Percentiles rank a stretch among this genome's conserved stretches.
Conservation (phyloP, 2,113 vertebrate genomes). For the Motacilla tschutschensis region DNA sequence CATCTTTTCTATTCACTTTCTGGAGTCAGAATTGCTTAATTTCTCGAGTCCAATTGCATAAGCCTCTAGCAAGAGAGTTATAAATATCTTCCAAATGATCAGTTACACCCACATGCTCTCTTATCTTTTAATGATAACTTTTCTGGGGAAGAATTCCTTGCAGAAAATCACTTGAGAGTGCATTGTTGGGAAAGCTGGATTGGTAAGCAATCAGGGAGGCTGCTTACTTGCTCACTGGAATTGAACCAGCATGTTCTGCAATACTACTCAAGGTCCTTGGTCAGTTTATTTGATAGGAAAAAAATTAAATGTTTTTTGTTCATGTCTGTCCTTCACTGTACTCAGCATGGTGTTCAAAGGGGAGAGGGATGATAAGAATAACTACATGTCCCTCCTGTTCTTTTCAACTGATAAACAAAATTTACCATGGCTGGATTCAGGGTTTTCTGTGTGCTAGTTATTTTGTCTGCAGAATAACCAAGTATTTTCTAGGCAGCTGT, state of each 20-base stretch:
- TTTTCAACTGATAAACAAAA: not conserved
- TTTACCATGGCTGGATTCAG: not conserved
- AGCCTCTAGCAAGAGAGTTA: not conserved
- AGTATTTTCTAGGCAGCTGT: not conserved
- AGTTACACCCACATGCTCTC: not conserved
- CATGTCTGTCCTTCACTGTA: not conserved
- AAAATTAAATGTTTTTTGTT: not conserved
- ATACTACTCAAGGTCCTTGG: not conserved
- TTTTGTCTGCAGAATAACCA: not conserved
- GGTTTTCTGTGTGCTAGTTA: not conserved
- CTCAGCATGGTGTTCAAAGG: not conserved
- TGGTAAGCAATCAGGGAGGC: not conserved
- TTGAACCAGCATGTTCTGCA: rapidly evolving
- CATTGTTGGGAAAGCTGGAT: not conserved
- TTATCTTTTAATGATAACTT: not conserved
- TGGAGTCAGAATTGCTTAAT: not conserved
- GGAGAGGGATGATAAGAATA: not conserved
- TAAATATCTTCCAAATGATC: constrained; percentile 12
- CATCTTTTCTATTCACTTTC: not conserved
- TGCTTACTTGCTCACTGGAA: not conserved
- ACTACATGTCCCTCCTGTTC: not conserved
- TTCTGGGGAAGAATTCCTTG: not conserved
- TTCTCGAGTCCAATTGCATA: not conserved
- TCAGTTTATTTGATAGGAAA: not conserved
- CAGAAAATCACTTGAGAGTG: not conserved